These are phyloP conservation scores for Chymomyza costata DNA, from an alignment of 1,140 invertebrate species.

Conservation along the genomic window DNA sequence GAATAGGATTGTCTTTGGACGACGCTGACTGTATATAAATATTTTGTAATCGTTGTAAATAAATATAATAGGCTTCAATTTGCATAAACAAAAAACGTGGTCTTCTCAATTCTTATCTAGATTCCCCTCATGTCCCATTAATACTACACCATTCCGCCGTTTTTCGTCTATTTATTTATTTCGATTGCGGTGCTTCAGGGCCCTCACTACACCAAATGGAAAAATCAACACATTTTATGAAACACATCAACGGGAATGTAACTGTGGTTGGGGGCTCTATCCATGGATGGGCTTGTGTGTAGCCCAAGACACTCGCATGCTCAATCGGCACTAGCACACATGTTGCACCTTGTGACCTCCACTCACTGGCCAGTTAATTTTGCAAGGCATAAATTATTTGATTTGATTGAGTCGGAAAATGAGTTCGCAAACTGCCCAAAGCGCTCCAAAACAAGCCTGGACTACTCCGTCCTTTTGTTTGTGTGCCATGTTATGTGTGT, in stretches of 20 bases:
- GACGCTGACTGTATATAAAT: constrained; percentile 39
- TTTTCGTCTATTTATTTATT: constrained; percentile 51
- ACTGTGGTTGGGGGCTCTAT: constrained; percentile 48
- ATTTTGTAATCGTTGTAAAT: constrained; percentile 30
- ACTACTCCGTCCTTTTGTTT: constrained; percentile 4
- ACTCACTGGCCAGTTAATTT: constrained; percentile 64
- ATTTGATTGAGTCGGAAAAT: constrained; percentile 75
- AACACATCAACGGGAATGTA: constrained; percentile 43
- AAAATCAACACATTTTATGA: constrained; percentile 71
- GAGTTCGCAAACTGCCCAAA: constrained; percentile 70
- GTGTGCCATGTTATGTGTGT: not conserved
- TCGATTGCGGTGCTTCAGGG: constrained; percentile 61
- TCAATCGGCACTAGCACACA: constrained; percentile 2
- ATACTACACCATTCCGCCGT: not conserved
- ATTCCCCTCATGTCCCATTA: constrained; percentile 21
- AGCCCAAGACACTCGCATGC: constrained; percentile 4
- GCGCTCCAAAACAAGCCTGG: constrained; percentile 31
- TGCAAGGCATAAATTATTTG: constrained; percentile 70
- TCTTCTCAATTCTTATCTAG: constrained; percentile 10
- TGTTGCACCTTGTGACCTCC: constrained; percentile 45
- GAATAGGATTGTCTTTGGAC: constrained; percentile 3
- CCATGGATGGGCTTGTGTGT: constrained; percentile 9
- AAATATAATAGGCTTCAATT: constrained; percentile 4
- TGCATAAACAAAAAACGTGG: not conserved
- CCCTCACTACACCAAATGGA: constrained; percentile 42